phyloP scores from a whole-genome alignment of 2,888 invertebrate species.

The Neelides folsomi region DNA sequence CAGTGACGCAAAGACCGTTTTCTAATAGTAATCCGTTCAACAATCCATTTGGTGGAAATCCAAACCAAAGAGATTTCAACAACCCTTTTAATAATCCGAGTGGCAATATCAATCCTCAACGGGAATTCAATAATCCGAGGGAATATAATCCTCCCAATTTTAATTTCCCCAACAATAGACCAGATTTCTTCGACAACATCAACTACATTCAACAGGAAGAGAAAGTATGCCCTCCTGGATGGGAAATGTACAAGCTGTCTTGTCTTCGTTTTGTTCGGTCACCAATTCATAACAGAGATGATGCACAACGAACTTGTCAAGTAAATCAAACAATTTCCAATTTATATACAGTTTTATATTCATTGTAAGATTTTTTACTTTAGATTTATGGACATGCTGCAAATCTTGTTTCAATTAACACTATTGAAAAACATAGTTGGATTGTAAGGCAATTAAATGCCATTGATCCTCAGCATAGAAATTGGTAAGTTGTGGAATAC shows the following conservation, averaged over 20 bases:
- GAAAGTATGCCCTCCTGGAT: constrained; percentile 64
- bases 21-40: too few relatives aligned
- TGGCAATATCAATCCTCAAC: too few relatives aligned
- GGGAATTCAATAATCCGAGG: too few relatives aligned
- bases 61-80: too few relatives aligned
- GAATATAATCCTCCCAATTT: too few relatives aligned
- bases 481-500: constrained; percentile 82
- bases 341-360: not conserved
- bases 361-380: constrained; percentile 1
- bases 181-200: too few relatives aligned
- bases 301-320: constrained; percentile 68
- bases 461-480: constrained; percentile 69
- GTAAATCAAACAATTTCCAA: constrained; percentile 28
- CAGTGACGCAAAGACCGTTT: too few relatives aligned
- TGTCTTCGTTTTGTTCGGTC: constrained; percentile 86
- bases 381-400: constrained; percentile 55
- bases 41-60: too few relatives aligned
- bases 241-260: constrained; percentile 65
- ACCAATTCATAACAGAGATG: constrained; percentile 62
- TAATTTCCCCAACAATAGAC: too few relatives aligned
- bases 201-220: constrained; percentile 24
- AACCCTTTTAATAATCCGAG: too few relatives aligned
- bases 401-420: constrained; percentile 65
- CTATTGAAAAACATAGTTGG: constrained; percentile 74
- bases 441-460: constrained; percentile 64